Percentiles rank a stretch among this genome's conserved stretches.
Evolutionary conservation across 1,140 invertebrate species (phyloP).

Genomic region (Apis dorsata): DNA sequence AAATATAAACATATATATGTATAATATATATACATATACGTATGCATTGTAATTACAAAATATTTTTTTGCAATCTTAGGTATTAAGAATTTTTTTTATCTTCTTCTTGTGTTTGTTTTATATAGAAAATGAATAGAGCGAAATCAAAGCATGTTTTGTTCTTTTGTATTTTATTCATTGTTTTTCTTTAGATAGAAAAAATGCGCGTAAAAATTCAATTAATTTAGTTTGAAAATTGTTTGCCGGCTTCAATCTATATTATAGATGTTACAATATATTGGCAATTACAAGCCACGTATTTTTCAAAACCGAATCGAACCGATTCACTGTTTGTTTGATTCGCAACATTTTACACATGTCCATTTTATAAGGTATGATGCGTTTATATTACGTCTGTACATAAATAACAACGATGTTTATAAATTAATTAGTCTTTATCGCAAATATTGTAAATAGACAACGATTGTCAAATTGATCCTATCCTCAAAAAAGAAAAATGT

Average conservation of each 20-base stretch:
- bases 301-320: constrained; percentile 20
- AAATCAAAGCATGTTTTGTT: background rate
- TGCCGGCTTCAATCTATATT: background rate
- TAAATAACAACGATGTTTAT: constrained; percentile 57
- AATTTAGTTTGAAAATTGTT: constrained; percentile 20
- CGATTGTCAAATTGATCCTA: constrained; percentile 38
- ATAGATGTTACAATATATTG: constrained; percentile 20
- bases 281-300: constrained; percentile 1
- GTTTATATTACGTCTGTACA: constrained; percentile 57
- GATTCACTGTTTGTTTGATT: constrained; percentile 44
- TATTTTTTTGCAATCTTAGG: constrained; percentile 32
- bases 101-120: constrained; percentile 1
- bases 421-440: constrained; percentile 57
- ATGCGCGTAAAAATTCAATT: constrained; percentile 31
- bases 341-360: constrained; percentile 54
- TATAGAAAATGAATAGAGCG: background rate
- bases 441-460: constrained; percentile 51
- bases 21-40: background rate
- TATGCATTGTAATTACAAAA: background rate
- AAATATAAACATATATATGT: background rate
- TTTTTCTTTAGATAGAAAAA: constrained; percentile 31
- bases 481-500: constrained; percentile 15
- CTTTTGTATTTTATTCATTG: background rate
- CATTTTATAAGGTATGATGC: constrained; percentile 54
- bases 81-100: constrained; percentile 18